phyloP scores from a whole-genome alignment of 2,797 vertebrate genomes.

The Cyclura pinguis region DNA sequence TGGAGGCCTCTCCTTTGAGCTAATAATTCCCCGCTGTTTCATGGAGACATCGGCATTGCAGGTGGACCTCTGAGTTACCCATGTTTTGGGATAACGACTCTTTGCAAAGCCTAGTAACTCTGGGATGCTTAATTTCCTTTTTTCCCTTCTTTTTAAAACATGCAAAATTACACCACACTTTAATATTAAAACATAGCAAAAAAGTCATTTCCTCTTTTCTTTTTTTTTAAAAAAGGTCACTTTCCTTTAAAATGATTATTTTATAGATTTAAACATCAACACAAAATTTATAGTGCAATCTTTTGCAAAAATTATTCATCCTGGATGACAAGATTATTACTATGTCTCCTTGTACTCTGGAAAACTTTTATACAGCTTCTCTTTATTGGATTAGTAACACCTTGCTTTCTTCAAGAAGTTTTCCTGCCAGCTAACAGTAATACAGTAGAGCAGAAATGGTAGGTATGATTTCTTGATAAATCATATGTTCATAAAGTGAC shows the following conservation, averaged over 20 bases:
- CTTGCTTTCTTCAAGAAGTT: background rate
- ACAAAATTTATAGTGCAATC: background rate
- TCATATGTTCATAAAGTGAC: background rate
- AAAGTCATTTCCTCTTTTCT: background rate
- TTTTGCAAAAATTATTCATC: background rate
- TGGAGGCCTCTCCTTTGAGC: too few relatives aligned
- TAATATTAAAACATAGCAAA: background rate
- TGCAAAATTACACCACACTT: background rate
- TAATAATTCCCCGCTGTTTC: too few relatives aligned
- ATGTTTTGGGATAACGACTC: too few relatives aligned
- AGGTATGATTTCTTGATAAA: background rate
- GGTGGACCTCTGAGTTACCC: too few relatives aligned
- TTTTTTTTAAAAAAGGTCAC: background rate
- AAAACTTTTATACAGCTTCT: background rate
- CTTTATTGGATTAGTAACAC: background rate
- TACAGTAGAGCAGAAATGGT: background rate
- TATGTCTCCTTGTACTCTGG: background rate
- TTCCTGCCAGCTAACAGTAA: background rate
- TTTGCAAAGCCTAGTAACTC: background rate
- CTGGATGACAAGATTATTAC: background rate
- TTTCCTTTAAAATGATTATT: background rate
- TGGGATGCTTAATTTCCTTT: background rate
- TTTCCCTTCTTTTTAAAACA: constrained; percentile 5
- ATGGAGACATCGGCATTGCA: too few relatives aligned
- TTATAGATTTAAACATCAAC: background rate